Conservation (phyloP, 2,888 invertebrate genomes). For the Nomada hirtipes region DNA sequence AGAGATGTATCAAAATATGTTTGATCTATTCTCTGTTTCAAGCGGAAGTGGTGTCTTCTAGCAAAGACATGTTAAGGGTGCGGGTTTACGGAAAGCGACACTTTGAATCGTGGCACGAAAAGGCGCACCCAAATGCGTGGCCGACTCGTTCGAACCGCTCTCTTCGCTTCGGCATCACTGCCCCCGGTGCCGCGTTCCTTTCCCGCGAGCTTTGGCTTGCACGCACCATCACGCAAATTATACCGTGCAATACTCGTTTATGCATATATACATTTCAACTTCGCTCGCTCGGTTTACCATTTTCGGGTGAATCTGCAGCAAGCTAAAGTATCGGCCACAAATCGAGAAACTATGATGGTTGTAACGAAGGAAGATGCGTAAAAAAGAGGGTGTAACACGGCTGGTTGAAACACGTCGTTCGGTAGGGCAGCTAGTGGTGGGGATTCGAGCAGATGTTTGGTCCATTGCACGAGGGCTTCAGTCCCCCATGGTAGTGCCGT, state of each 20-base stretch:
- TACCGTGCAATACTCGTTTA: not conserved
- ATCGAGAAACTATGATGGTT: constrained; percentile 4
- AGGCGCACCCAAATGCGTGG: constrained; percentile 33
- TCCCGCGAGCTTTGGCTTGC: constrained; percentile 23
- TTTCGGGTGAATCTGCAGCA: constrained; percentile 18
- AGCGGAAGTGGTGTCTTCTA: not conserved
- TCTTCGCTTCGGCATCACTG: constrained; percentile 45
- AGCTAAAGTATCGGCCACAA: not conserved
- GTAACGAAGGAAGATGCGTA: not conserved
- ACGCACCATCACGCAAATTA: constrained; percentile 27
- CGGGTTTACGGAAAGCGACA: not conserved
- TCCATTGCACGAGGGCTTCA: constrained; percentile 79
- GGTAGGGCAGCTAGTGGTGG: constrained; percentile 50
- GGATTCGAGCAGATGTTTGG: constrained; percentile 82
- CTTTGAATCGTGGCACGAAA: constrained; percentile 24
- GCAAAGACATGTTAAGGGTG: not conserved
- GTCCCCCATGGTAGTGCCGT: constrained; percentile 81
- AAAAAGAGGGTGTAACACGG: constrained; percentile 13
- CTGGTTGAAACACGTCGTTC: constrained; percentile 48
- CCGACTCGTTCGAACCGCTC: constrained; percentile 49
- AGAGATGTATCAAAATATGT: not conserved
- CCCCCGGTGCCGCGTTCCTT: constrained; percentile 34
- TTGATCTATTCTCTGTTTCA: too few species aligned
- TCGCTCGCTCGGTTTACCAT: constrained; percentile 24
- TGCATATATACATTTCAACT: not conserved